Percentiles rank a stretch among this genome's conserved stretches.
Conservation (phyloP, 2,113 vertebrate genomes). For the Oryzias javanicus region DNA sequence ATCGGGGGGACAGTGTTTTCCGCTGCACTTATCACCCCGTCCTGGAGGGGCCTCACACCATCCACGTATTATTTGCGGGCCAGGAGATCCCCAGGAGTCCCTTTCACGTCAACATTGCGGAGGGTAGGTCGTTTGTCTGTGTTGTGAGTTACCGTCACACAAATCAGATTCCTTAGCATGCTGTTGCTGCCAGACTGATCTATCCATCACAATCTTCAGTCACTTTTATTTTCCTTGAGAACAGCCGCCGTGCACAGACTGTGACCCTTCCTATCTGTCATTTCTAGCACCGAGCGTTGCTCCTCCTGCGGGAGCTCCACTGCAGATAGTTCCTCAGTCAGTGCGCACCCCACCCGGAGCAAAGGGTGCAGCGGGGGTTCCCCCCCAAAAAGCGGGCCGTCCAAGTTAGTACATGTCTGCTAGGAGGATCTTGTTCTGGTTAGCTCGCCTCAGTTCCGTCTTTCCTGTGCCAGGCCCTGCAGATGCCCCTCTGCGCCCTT, state of each 20-base stretch:
- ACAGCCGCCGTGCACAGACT: slow-evolving; percentile 17
- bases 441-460: slow-evolving; percentile 17
- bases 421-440: slow-evolving; percentile 60
- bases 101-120: slow-evolving; percentile 86
- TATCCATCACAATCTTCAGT: slow-evolving; percentile 50
- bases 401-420: slow-evolving; percentile 75
- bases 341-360: slow-evolving; percentile 68
- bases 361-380: slow-evolving; percentile 74
- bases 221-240: slow-evolving; percentile 38
- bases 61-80: slow-evolving; percentile 86
- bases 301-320: slow-evolving; percentile 58
- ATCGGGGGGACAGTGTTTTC: slow-evolving; percentile 91
- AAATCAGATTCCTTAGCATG: slow-evolving; percentile 51
- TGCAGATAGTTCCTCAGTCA: slow-evolving; percentile 76
- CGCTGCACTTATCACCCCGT: slow-evolving; percentile 93
- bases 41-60: slow-evolving; percentile 86
- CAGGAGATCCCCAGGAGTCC: slow-evolving; percentile 90
- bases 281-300: slow-evolving; percentile 72
- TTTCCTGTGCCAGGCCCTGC: slow-evolving; percentile 15
- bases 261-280: slow-evolving; percentile 69
- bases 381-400: slow-evolving; percentile 72
- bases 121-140: slow-evolving; percentile 80
- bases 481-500: slow-evolving; percentile 42
- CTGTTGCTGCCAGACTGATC: slow-evolving; percentile 32
- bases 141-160: slow-evolving; percentile 44